A percentile compares a stretch with the other conserved stretches of the same genome.
These are phyloP conservation scores for Leptobrachium leishanense DNA, from an alignment of 2,113 vertebrate species.

Conservation along the genomic window DNA sequence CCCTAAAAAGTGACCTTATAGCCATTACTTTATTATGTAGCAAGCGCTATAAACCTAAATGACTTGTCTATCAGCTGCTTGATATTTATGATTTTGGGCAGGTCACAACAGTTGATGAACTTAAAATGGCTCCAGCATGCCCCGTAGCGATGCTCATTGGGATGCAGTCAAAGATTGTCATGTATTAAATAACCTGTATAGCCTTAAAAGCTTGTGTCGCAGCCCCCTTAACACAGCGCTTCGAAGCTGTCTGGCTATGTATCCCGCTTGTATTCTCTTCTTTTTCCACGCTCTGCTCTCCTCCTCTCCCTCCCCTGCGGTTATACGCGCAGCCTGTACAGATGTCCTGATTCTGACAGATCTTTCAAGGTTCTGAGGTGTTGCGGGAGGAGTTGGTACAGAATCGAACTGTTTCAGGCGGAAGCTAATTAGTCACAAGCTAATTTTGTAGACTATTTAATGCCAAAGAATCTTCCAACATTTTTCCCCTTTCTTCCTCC, in stretches of 20 bases:
- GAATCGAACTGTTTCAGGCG: constrained; percentile 1
- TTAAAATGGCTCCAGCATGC: too few species aligned
- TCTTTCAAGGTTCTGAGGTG: constrained; percentile 10
- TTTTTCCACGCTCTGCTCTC: not conserved
- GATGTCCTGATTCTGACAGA: constrained; percentile 26
- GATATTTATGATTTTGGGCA: too few species aligned
- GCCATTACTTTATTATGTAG: too few species aligned
- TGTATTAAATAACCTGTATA: too few species aligned
- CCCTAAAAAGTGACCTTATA: too few species aligned
- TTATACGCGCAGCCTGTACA: not conserved
- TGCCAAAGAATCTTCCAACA: not conserved
- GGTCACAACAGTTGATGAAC: too few species aligned
- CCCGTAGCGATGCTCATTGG: too few species aligned
- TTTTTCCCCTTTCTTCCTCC: not conserved
- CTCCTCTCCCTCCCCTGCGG: constrained; percentile 2
- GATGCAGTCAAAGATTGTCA: too few species aligned
- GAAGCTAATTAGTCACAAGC: constrained; percentile 35
- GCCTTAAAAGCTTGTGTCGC: too few species aligned
- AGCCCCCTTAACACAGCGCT: too few species aligned
- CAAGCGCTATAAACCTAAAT: too few species aligned
- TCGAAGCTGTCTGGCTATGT: not conserved
- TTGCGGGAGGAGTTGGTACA: constrained; percentile 19
- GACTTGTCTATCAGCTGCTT: too few species aligned
- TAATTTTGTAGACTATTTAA: constrained; percentile 30
- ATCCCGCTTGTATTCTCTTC: not conserved